These are phyloP conservation scores for Synaphobranchus kaupii DNA, from an alignment of 2,797 vertebrate species.

Conservation along the genomic window DNA sequence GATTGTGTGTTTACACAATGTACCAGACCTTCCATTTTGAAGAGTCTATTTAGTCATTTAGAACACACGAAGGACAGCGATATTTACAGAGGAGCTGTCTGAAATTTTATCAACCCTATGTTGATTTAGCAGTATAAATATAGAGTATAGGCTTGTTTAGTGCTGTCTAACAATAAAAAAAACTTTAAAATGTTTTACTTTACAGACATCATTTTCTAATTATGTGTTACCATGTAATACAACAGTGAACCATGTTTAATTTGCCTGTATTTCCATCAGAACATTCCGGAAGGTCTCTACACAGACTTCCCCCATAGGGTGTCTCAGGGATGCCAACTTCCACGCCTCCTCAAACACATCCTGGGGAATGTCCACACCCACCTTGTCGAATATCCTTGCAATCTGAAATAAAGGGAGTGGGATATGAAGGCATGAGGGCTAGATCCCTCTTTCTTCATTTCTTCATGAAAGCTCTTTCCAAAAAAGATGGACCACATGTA, in stretches of 20 bases:
- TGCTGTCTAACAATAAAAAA: not conserved
- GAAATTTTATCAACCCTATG: not conserved
- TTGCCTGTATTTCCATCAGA: slow-evolving; percentile 73
- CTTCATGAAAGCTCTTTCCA: not conserved
- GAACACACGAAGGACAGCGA: not conserved
- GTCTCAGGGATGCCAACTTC: slow-evolving; percentile 74
- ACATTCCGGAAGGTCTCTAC: slow-evolving; percentile 75
- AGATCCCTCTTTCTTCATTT: not conserved
- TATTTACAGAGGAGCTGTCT: not conserved
- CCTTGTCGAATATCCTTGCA: slow-evolving; percentile 75
- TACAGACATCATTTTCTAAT: not conserved
- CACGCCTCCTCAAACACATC: slow-evolving; percentile 83
- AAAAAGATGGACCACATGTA: not conserved
- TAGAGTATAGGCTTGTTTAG: not conserved
- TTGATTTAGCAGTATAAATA: not conserved
- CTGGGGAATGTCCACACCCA: slow-evolving; percentile 71
- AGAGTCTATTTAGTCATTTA: not conserved
- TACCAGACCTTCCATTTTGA: not conserved
- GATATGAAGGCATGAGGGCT: not conserved
- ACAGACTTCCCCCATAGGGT: slow-evolving; percentile 77
- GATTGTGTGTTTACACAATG: not conserved
- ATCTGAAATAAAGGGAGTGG: slow-evolving; percentile 69
- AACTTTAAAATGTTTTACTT: slow-evolving; percentile 2
- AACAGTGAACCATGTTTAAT: slow-evolving; percentile 36
- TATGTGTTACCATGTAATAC: not conserved